A percentile compares a stretch with the other conserved stretches of the same genome.
Evolutionary conservation across 2,888 invertebrate genomes (phyloP).

Genomic region (Polymixis lichenea): DNA sequence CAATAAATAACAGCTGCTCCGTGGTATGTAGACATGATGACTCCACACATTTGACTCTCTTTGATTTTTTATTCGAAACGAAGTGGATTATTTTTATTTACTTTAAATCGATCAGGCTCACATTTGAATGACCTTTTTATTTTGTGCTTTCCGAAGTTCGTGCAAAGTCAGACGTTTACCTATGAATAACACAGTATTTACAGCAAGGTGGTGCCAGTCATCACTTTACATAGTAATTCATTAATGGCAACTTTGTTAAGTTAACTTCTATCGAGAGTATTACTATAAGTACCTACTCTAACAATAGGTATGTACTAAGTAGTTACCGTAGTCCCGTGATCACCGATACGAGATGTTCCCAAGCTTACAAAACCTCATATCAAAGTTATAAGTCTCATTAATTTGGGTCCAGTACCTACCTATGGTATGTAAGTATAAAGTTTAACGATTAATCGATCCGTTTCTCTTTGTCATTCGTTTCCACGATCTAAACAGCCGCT

Average conservation of each 20-base stretch:
- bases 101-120: conserved; percentile 36
- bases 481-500: conserved; percentile 34
- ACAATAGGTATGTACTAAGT: background rate
- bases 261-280: background rate
- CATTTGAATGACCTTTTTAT: conserved; percentile 13
- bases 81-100: conserved; percentile 44
- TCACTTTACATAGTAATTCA: background rate
- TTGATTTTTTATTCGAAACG: conserved; percentile 18
- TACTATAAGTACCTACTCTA: background rate
- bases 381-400: background rate
- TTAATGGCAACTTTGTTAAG: background rate
- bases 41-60: conserved; percentile 10
- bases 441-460: conserved; percentile 32
- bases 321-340: background rate
- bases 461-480: conserved; percentile 37
- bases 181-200: background rate
- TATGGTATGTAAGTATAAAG: background rate
- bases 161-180: background rate
- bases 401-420: background rate
- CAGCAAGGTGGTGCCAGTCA: too few relatives aligned
- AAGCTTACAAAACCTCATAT: background rate
- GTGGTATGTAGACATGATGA: conserved; percentile 28
- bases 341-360: background rate
- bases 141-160: background rate
- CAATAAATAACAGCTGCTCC: conserved; percentile 30